Evolutionary conservation across 2,113 vertebrate species (phyloP).

Genomic region (Brevimyrus niger): DNA sequence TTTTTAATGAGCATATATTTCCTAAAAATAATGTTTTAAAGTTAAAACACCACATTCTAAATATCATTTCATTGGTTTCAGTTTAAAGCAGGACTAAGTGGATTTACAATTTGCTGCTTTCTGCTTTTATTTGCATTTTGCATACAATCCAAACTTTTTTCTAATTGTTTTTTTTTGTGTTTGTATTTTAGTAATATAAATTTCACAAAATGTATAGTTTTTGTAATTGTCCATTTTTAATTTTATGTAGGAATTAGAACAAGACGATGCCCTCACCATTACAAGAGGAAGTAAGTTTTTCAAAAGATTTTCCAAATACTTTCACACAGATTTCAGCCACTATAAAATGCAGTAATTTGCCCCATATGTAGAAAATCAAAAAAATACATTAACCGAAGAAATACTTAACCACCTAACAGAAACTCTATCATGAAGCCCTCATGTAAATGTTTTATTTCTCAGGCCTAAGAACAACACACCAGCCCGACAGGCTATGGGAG

Average conservation of each 20-base stretch:
- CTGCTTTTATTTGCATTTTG: not conserved
- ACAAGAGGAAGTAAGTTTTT: slow-evolving; percentile 58
- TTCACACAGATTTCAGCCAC: not conserved
- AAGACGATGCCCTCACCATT: slow-evolving; percentile 61
- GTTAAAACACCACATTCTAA: not conserved
- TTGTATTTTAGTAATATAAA: not conserved
- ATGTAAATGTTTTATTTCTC: not conserved
- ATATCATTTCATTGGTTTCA: not conserved
- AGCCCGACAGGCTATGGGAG: slow-evolving; percentile 25
- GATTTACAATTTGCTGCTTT: not conserved
- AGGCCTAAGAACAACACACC: slow-evolving; percentile 31
- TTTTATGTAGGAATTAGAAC: slow-evolving; percentile 49
- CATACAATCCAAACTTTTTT: not conserved
- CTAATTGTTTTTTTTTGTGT: not conserved
- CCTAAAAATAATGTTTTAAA: not conserved
- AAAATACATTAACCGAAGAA: not conserved
- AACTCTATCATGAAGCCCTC: not conserved
- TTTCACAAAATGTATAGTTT: not conserved
- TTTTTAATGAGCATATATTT: not conserved
- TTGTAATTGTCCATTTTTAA: not conserved
- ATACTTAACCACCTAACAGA: not conserved
- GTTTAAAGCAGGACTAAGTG: not conserved
- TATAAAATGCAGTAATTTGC: not conserved
- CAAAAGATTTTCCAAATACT: not conserved
- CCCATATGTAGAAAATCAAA: not conserved